Evolutionary conservation across 2,888 invertebrate genomes (phyloP).

Genomic region (Chrysolina oricalcia): DNA sequence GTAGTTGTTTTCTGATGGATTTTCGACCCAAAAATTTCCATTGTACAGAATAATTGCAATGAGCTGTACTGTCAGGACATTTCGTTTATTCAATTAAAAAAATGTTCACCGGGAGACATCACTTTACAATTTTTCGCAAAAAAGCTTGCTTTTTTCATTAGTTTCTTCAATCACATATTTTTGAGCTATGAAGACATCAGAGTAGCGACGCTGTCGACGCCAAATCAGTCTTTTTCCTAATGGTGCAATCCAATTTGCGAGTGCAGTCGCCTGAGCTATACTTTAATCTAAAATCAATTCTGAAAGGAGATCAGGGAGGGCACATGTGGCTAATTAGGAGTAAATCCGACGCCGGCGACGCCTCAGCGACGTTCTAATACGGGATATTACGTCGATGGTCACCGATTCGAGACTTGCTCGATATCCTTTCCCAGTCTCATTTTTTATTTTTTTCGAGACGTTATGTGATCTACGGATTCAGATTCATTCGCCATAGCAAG

Average conservation of each 20-base stretch:
- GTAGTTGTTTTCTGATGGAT: no score
- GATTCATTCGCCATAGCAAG: no score
- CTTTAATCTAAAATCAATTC: conserved; percentile 41
- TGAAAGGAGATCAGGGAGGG: conserved; percentile 28
- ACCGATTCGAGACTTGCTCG: background rate
- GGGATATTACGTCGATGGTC: background rate
- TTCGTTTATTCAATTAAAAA: no score
- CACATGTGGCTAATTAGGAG: conserved; percentile 42
- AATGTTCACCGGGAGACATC: no score
- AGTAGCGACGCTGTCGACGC: background rate
- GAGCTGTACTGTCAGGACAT: no score
- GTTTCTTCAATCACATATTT: no score
- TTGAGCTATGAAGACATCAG: no score
- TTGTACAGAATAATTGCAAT: no score
- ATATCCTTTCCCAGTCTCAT: background rate
- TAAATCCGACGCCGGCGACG: conserved; percentile 23
- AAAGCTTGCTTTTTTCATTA: no score
- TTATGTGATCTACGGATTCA: no score
- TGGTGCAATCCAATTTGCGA: conserved; percentile 34
- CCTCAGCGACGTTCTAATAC: background rate
- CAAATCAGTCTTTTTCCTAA: background rate
- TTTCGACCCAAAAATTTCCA: no score
- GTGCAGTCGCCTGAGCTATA: conserved; percentile 33
- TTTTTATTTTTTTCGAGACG: background rate
- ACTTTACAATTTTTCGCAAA: no score